These are phyloP conservation scores for Anagrus nilaparvatae DNA, from an alignment of 1,140 invertebrate species.

Conservation along the genomic window DNA sequence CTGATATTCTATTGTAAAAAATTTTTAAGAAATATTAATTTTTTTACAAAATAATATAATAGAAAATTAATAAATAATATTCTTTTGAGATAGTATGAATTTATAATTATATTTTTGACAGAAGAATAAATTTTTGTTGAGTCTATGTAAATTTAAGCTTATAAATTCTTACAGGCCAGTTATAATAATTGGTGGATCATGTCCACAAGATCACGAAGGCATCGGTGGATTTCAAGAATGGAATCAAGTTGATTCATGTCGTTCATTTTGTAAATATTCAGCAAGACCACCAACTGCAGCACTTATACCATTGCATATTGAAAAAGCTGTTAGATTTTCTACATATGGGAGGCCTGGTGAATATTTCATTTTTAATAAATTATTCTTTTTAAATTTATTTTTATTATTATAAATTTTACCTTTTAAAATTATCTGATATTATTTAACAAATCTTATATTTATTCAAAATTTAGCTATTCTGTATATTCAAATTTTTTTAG, in stretches of 20 bases:
- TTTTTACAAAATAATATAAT: background rate
- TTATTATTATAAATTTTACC: too few relatives aligned
- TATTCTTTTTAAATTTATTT: too few relatives aligned
- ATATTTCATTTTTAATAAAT: too few relatives aligned
- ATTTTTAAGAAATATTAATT: background rate
- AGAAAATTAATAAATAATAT: too few relatives aligned
- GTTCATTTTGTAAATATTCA: constrained; percentile 83
- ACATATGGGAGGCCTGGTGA: constrained; percentile 78
- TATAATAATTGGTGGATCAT: constrained; percentile 83
- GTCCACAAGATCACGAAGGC: constrained; percentile 82
- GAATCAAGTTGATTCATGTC: constrained; percentile 75
- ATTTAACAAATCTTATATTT: too few relatives aligned
- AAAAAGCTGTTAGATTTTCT: constrained; percentile 78
- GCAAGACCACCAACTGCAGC: constrained; percentile 71
- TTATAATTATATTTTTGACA: constrained; percentile 1
- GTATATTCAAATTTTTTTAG: too few relatives aligned
- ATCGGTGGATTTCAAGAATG: constrained; percentile 95
- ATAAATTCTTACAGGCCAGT: constrained; percentile 55
- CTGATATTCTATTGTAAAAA: too few relatives aligned
- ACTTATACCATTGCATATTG: constrained; percentile 82
- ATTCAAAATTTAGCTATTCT: too few relatives aligned
- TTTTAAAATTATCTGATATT: too few relatives aligned
- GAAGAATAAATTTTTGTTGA: constrained; percentile 1
- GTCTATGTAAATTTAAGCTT: constrained; percentile 3
- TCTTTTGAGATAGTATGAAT: background rate